phyloP scores from a whole-genome alignment of 2,888 invertebrate genomes.

The Nemurella pictetii region DNA sequence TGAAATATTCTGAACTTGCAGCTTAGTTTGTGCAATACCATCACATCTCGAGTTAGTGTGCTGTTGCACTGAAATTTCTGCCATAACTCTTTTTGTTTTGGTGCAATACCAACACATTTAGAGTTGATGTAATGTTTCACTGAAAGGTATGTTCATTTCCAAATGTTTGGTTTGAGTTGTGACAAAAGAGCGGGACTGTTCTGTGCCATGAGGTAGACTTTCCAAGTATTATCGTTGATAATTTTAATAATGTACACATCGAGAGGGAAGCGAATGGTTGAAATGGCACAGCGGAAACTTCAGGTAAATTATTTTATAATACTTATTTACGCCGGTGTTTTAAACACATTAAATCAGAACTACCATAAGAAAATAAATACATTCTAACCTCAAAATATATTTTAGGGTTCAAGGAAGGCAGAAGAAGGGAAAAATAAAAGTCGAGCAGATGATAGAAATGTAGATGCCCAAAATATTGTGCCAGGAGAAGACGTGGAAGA shows the following conservation, averaged over 20 bases:
- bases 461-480: no score
- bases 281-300: not conserved
- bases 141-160: not conserved
- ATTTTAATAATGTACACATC: not conserved
- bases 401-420: no score
- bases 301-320: not conserved
- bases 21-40: not conserved
- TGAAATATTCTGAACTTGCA: not conserved
- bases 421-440: no score
- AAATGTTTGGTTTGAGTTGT: not conserved
- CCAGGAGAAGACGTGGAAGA: no score
- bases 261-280: not conserved
- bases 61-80: not conserved
- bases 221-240: not conserved
- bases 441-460: no score
- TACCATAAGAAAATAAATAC: no score
- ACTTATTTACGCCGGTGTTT: no score
- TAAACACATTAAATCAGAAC: no score
- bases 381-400: no score
- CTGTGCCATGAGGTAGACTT: not conserved
- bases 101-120: not conserved
- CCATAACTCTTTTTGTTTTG: not conserved
- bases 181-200: not conserved
- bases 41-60: not conserved
- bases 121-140: not conserved